phyloP scores from a whole-genome alignment of 2,113 vertebrate species.

The Ciconia boyciana region DNA sequence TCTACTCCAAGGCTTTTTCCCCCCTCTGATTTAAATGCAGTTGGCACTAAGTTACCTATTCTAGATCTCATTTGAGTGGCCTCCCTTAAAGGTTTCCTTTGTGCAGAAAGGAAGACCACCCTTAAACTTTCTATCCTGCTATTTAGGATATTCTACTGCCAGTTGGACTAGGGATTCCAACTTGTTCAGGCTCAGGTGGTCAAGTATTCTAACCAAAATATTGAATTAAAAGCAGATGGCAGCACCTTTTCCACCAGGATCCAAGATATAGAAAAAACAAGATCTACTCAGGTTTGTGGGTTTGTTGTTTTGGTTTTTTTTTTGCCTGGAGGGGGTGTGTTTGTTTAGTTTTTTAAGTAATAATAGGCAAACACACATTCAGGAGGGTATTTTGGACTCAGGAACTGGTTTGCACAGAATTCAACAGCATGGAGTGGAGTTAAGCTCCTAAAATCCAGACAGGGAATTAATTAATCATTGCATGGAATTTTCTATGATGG shows the following conservation, averaged over 20 bases:
- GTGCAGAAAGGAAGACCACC: not conserved
- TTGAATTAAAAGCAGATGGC: not conserved
- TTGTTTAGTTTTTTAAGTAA: not conserved
- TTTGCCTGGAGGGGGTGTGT: too few species aligned
- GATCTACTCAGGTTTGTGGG: not conserved
- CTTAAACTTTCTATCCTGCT: not conserved
- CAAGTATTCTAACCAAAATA: not conserved
- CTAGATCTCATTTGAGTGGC: not conserved
- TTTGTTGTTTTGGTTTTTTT: not conserved
- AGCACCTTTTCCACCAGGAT: not conserved
- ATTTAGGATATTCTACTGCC: not conserved
- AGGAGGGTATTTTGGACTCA: not conserved
- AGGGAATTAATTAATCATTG: not conserved
- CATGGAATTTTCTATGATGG: not conserved
- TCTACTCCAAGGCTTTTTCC: not conserved
- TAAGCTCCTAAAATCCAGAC: not conserved
- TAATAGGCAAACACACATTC: not conserved
- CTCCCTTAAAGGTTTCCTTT: not conserved
- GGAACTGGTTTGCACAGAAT: not conserved
- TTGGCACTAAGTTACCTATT: not conserved
- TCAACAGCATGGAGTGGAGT: not conserved
- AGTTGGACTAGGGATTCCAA: not conserved
- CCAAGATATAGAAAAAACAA: not conserved
- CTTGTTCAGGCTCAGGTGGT: not conserved
- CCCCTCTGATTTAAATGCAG: not conserved